These are phyloP conservation scores for Mirza zaza DNA, from an alignment of 2,113 vertebrate species.

Conservation along the genomic window DNA sequence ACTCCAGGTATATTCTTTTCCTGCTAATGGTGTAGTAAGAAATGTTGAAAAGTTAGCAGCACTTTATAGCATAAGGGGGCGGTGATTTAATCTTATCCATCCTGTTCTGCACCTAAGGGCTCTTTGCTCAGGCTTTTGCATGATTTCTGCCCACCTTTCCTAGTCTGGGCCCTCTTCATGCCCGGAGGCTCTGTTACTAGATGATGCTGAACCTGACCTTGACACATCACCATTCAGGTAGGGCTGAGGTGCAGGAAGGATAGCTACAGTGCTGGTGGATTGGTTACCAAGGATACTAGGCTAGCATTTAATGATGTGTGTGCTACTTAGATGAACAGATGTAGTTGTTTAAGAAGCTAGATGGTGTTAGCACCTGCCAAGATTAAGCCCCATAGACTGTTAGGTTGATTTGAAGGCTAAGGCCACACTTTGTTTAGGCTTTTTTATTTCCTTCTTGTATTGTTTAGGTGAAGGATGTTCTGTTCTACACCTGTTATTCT, in stretches of 20 bases:
- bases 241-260: background rate
- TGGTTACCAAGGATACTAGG: slow-evolving; percentile 1
- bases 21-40: background rate
- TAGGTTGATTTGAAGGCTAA: background rate
- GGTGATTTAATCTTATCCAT: background rate
- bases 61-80: background rate
- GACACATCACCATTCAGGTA: background rate
- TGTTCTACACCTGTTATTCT: background rate
- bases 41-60: slow-evolving; percentile 22
- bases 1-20: background rate
- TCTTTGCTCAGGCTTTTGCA: background rate
- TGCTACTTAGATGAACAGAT: background rate
- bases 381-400: background rate
- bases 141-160: background rate
- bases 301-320: background rate
- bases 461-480: background rate
- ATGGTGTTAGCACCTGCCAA: background rate
- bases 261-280: background rate
- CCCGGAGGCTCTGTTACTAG: background rate
- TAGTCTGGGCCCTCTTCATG: background rate
- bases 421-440: background rate
- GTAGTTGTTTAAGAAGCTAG: slow-evolving; percentile 38
- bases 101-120: background rate
- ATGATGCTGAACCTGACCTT: background rate
- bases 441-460: background rate